These are phyloP conservation scores for Sinocyclocheilus rhinocerous DNA, from an alignment of 2,113 vertebrate genomes.

Conservation along the genomic window DNA sequence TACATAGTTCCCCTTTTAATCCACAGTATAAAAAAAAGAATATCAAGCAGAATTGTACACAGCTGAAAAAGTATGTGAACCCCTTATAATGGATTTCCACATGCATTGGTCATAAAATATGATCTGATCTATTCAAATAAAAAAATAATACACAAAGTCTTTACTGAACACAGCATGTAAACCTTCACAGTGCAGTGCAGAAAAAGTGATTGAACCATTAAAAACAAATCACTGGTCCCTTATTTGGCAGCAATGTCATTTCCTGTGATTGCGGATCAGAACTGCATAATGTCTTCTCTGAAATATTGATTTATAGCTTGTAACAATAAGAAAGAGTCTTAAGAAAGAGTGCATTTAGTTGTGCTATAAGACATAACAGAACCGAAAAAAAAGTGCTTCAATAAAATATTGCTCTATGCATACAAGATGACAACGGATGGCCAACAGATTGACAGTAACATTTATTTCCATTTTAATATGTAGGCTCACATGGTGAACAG, in stretches of 20 bases:
- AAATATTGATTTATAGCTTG: background rate
- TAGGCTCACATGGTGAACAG: background rate
- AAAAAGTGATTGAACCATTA: background rate
- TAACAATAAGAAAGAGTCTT: background rate
- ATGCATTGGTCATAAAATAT: background rate
- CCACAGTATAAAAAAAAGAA: background rate
- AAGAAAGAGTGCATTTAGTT: background rate
- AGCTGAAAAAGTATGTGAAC: background rate
- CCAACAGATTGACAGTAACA: background rate
- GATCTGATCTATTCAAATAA: background rate
- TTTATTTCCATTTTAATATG: constrained; percentile 20
- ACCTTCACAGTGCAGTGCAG: background rate
- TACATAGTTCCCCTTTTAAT: background rate
- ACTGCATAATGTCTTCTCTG: background rate
- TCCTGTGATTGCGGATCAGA: background rate
- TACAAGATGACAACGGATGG: background rate
- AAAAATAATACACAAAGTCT: background rate
- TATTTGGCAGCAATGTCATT: background rate
- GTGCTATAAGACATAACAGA: too few relatives aligned
- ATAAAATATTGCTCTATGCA: background rate
- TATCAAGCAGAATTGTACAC: background rate
- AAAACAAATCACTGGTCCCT: background rate
- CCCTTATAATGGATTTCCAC: background rate
- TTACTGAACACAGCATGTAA: background rate
- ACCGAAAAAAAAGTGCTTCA: background rate